phyloP scores from a whole-genome alignment of 2,113 vertebrate species.

The Spea multiplicata region DNA sequence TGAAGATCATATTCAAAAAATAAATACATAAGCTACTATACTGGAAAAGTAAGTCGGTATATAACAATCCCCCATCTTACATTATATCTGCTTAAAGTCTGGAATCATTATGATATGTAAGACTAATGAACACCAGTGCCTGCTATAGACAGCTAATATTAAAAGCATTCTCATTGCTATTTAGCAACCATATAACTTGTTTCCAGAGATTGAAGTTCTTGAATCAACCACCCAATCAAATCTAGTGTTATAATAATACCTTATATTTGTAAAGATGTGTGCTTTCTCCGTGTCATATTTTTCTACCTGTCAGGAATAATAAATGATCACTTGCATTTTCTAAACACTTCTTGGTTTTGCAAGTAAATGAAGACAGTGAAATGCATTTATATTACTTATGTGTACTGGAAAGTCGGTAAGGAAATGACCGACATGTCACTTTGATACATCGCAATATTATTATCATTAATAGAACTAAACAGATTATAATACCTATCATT shows the following conservation, averaged over 20 bases:
- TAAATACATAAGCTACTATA: background rate
- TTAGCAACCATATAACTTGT: background rate
- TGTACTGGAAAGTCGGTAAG: background rate
- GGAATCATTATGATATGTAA: background rate
- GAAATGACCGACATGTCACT: background rate
- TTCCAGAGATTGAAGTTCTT: too few relatives aligned
- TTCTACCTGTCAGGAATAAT: constrained; percentile 12
- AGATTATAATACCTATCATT: background rate
- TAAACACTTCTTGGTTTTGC: background rate
- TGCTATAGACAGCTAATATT: background rate
- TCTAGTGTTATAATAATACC: background rate
- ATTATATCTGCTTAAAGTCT: background rate
- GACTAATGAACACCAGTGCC: background rate
- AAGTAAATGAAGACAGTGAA: background rate
- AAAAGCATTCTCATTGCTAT: background rate
- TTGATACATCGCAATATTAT: background rate
- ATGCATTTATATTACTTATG: constrained; percentile 1
- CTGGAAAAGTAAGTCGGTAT: background rate
- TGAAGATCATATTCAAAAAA: background rate
- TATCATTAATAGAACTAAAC: constrained; percentile 2
- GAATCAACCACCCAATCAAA: background rate
- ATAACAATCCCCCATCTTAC: background rate
- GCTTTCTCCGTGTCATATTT: background rate
- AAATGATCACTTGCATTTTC: constrained; percentile 1
- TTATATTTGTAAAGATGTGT: background rate